Conservation (phyloP, 2,113 vertebrate species). For the Bubo blakistoni region DNA sequence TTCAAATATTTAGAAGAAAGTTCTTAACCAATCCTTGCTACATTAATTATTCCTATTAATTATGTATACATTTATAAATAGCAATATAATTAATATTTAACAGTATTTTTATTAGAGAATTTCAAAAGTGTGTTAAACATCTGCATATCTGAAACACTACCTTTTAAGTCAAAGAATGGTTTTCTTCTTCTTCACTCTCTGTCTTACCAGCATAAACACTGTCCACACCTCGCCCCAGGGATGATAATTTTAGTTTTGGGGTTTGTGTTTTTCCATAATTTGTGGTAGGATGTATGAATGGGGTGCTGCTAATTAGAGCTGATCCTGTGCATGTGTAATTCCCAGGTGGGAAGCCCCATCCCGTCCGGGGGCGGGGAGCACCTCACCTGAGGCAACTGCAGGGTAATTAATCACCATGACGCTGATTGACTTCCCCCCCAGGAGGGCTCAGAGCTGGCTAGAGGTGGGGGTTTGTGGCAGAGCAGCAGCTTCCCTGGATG, state of each 20-base stretch:
- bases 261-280: not conserved
- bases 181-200: not conserved
- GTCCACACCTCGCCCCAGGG: not conserved
- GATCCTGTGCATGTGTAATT: rapidly evolving
- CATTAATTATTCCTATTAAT: conserved; percentile 66
- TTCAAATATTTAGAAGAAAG: conserved; percentile 63
- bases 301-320: not conserved
- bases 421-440: not conserved
- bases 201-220: not conserved
- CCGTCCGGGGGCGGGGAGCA: rapidly evolving
- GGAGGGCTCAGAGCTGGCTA: not conserved
- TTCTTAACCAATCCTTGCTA: conserved; percentile 35
- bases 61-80: conserved; percentile 71
- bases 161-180: conserved; percentile 23
- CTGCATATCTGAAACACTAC: conserved; percentile 41
- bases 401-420: not conserved
- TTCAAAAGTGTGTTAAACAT: conserved; percentile 42
- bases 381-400: not conserved
- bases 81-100: conserved; percentile 66
- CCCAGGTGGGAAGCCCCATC: not conserved
- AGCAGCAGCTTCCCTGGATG: not conserved
- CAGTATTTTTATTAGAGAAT: conserved; percentile 51
- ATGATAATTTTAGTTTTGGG: not conserved
- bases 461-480: not conserved
- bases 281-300: not conserved